Evolutionary conservation across 2,113 vertebrate genomes (phyloP), one percentile per base, ranked within the genome.

Genomic region (Epinephelus cyanopodus): DNA sequence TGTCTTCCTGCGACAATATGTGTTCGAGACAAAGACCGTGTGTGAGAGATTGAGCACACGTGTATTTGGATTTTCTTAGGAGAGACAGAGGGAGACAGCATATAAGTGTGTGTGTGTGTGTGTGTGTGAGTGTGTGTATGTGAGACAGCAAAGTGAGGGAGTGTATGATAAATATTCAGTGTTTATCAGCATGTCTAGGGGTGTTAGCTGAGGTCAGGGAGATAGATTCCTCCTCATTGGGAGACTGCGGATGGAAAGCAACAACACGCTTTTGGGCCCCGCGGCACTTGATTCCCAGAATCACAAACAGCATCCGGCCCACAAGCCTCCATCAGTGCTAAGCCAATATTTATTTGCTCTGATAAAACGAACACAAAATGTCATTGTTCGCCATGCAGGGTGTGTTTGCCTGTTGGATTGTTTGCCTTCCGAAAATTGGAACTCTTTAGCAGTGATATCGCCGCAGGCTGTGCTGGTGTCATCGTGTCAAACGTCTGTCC

Each of bases 161-260:
- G 71, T 60, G 25, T 77, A 82, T 89, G 71, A 88, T 90, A 92
- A 89, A 93, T 89, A 92, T 92, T 90, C 83, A 88, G 87, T 83
- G 74, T 90, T 92, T 92, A 89, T 92, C 82, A 83, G 82, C 63
- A 60, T 83, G 77, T 90, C 80, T 87, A 56, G 29, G 61, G 77
- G 79, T 87, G 81, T 88, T 81, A 69, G 81, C 83, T 70, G 74
- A 88, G 90, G 86, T 89, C 87, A 87, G 81, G 52, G 73, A 89
- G 83, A 91, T 84, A 57, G 75, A 89, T 91, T 72, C 76, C 65
- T 71, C 45, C 77, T 88, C 68, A 75, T 65, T 87, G 74, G 79
- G 45, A 64, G 82, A 86, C 62, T 37, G 80, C 19, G 13, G 73
- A 86, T 81, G 64, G 48, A 85, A 78, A 84, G 81, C 86, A 82